These are phyloP conservation scores for Xenops minutus DNA, from an alignment of 2,797 vertebrate genomes.

Conservation along the genomic window DNA sequence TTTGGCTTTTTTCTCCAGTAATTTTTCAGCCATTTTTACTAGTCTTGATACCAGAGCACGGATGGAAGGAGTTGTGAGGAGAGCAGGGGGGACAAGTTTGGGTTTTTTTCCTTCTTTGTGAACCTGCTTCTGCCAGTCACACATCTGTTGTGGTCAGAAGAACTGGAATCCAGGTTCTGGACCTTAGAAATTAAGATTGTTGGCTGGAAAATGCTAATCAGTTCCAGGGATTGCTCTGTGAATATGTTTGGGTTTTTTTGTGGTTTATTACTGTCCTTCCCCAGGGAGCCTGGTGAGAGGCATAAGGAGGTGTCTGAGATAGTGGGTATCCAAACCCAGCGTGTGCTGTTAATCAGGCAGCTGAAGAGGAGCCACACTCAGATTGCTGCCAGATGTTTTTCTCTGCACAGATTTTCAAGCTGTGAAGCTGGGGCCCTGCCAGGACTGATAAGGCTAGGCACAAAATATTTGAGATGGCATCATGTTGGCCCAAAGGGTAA, in stretches of 20 bases:
- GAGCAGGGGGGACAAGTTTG: accelerated
- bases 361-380: background rate
- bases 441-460: background rate
- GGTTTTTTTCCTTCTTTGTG: background rate
- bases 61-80: background rate
- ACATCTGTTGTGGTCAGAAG: background rate
- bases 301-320: background rate
- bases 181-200: background rate
- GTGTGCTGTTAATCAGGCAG: background rate
- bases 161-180: background rate
- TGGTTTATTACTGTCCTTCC: background rate
- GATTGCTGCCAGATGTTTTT: slow-evolving; percentile 39
- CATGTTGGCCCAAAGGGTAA: background rate
- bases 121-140: background rate
- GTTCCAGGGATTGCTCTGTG: background rate
- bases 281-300: background rate
- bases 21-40: background rate
- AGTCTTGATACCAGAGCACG: background rate
- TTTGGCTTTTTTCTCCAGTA: background rate
- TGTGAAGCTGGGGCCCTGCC: background rate
- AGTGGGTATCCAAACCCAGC: background rate
- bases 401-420: slow-evolving; percentile 21
- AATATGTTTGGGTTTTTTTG: background rate
- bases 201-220: background rate
- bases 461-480: background rate